Percentiles rank a stretch among this genome's conserved stretches.
phyloP scores from a whole-genome alignment of 1,140 invertebrate genomes.

The Apocrypta bakeri region DNA sequence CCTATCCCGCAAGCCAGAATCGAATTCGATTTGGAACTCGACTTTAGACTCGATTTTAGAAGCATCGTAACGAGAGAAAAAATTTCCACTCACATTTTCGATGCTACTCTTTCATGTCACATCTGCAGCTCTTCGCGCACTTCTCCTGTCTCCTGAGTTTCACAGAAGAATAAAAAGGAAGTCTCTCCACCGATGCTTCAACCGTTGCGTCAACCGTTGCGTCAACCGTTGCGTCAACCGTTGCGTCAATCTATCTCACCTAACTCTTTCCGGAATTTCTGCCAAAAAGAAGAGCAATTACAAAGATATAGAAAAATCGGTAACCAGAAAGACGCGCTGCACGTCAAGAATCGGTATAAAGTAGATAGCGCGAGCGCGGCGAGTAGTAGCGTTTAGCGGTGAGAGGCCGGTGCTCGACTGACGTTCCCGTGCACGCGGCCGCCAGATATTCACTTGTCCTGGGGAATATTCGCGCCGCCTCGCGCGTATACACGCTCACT shows the following conservation, averaged over 20 bases:
- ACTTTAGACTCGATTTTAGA: not conserved
- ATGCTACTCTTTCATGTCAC: conserved; percentile 67
- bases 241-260: no score
- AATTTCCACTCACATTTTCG: conserved; percentile 63
- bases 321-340: no score
- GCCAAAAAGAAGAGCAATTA: no score
- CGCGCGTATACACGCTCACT: conserved; percentile 48
- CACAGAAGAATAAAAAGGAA: not conserved
- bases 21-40: not conserved
- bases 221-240: no score
- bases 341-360: not conserved
- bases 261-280: no score
- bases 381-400: conserved; percentile 50
- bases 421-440: conserved; percentile 54
- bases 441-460: conserved; percentile 63
- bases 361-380: not conserved
- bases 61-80: not conserved
- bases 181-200: not conserved
- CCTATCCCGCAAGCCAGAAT: not conserved
- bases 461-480: conserved; percentile 63
- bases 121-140: conserved; percentile 24
- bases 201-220: not conserved
- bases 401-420: conserved; percentile 71
- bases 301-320: no score
- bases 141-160: not conserved